Conservation (phyloP, 2,113 vertebrate genomes). For the Anhinga rufa region DNA sequence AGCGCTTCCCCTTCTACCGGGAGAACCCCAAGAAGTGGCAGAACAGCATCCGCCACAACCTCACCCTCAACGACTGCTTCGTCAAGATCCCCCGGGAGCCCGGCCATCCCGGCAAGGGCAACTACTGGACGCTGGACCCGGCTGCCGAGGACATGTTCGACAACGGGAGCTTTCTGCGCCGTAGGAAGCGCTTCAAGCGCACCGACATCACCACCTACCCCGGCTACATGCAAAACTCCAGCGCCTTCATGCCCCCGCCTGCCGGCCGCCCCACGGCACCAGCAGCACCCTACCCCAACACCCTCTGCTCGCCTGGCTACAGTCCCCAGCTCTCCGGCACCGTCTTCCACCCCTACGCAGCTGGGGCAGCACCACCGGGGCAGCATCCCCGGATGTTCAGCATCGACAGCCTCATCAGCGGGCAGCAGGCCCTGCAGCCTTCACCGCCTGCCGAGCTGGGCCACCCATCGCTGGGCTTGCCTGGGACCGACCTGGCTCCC, state of each 20-base stretch:
- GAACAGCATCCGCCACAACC: slow-evolving; percentile 95
- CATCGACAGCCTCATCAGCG: slow-evolving; percentile 90
- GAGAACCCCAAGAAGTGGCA: slow-evolving; percentile 98
- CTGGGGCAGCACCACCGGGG: slow-evolving; percentile 36
- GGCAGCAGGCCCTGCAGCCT: slow-evolving; percentile 78
- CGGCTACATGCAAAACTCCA: slow-evolving; percentile 86
- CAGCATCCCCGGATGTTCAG: slow-evolving; percentile 86
- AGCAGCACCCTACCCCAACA: slow-evolving; percentile 8
- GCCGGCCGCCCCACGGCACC: slow-evolving; percentile 46
- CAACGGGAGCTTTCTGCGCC: slow-evolving; percentile 90
- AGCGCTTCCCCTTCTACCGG: slow-evolving; percentile 95
- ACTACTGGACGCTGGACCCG: slow-evolving; percentile 94
- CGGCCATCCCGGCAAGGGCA: slow-evolving; percentile 93
- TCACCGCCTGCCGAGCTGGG: slow-evolving; percentile 70
- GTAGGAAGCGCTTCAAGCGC: slow-evolving; percentile 93
- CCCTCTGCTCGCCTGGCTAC: slow-evolving; percentile 13
- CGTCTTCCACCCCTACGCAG: slow-evolving; percentile 28
- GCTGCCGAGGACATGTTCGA: slow-evolving; percentile 95
- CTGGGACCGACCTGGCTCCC: slow-evolving; percentile 70
- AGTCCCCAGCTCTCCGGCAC: slow-evolving; percentile 15
- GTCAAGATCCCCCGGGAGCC: slow-evolving; percentile 94
- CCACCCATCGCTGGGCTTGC: slow-evolving; percentile 70
- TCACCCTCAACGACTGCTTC: slow-evolving; percentile 97
- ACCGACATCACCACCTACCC: slow-evolving; percentile 89
- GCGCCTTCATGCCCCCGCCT: slow-evolving; percentile 81